Evolutionary conservation across 35 echinoderm and acorn worm genomes (phyloP), one percentile per base, ranked within the genome.

Genomic region (Acanthaster planci): DNA sequence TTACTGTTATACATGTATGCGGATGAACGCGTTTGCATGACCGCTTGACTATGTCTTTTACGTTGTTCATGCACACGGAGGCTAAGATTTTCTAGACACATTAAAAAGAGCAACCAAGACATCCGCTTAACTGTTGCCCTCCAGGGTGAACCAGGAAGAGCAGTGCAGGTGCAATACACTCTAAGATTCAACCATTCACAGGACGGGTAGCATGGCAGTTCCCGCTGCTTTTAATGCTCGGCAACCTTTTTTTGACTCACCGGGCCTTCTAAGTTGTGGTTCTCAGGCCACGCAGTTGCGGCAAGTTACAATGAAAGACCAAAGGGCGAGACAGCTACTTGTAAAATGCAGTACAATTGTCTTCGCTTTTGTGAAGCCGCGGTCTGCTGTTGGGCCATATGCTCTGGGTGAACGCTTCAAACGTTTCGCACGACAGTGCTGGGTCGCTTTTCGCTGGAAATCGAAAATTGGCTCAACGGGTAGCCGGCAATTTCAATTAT

Each of bases 321-420:
- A 72, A 72, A 72, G 64, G 64, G 15, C 10, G 26, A 72, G 29
- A 72, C 64, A 72, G 23, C 1, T 26, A 34, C 64, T 9, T 10
- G 64, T 72, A 72, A 72, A 72, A 72, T 72, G 30, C 64, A n/a
- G n/a, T n/a, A 72, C 64, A 72, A 19, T 72, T 72, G 64, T 72
- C 29, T 26, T 31, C 29, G 18, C 64, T 72, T 72, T 72, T 19
- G 18, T 29, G 64, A 10, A 35, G 64, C 64, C 64, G 64, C 26
- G 30, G 3, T 72, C 18, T 72, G 22, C 30, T 68, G 21, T 72
- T n/a, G n/a, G n/a, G n/a, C n/a, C n/a, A 31, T 26, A 72, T 72
- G 23, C 26, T 26, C 64, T 47, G 12, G 42, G 42, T 47, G 12
- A 47, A 47, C 42, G 42, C 42, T 4, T 47, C 4, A 47, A 47